A percentile compares a stretch with the other conserved stretches of the same genome.
phyloP scores from a whole-genome alignment of 2,888 invertebrate genomes.

The Drosophila dives region DNA sequence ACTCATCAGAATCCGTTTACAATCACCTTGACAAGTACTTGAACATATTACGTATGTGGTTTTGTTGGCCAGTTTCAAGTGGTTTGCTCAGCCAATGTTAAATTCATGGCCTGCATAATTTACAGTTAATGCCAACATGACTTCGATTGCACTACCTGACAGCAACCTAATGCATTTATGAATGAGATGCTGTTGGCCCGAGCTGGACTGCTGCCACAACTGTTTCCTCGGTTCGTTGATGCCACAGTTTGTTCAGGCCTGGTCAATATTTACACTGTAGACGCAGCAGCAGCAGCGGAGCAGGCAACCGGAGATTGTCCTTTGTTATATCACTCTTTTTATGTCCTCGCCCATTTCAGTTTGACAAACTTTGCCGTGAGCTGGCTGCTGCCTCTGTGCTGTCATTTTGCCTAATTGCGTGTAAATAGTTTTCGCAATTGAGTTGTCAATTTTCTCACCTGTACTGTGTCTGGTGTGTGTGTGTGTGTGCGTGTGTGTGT shows the following conservation, averaged over 20 bases:
- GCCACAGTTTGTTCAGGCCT: constrained; percentile 39
- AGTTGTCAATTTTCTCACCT: constrained; percentile 69
- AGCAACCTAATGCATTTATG: constrained; percentile 73
- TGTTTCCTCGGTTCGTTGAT: constrained; percentile 5
- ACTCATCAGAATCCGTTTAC: constrained; percentile 65
- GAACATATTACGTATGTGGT: constrained; percentile 26
- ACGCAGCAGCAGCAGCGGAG: constrained; percentile 14
- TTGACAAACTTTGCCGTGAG: constrained; percentile 50
- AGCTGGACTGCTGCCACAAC: constrained; percentile 2
- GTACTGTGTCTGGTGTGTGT: constrained; percentile 25
- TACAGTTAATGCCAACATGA: constrained; percentile 73
- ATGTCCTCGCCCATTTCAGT: constrained; percentile 39
- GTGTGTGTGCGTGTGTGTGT: constrained; percentile 17
- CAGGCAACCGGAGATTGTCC: constrained; percentile 16
- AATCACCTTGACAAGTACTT: constrained; percentile 70
- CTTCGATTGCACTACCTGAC: constrained; percentile 68
- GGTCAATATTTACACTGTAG: constrained; percentile 59
- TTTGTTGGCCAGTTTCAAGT: constrained; percentile 57
- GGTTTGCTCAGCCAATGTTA: constrained; percentile 64
- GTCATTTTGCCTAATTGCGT: constrained; percentile 72
- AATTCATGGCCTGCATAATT: constrained; percentile 76
- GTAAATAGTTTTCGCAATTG: constrained; percentile 77
- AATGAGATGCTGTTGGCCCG: constrained; percentile 54
- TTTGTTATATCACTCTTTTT: constrained; percentile 52
- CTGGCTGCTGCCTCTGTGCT: constrained; percentile 24